Conservation (phyloP, 2,888 invertebrate genomes). For the Papilio protenor region DNA sequence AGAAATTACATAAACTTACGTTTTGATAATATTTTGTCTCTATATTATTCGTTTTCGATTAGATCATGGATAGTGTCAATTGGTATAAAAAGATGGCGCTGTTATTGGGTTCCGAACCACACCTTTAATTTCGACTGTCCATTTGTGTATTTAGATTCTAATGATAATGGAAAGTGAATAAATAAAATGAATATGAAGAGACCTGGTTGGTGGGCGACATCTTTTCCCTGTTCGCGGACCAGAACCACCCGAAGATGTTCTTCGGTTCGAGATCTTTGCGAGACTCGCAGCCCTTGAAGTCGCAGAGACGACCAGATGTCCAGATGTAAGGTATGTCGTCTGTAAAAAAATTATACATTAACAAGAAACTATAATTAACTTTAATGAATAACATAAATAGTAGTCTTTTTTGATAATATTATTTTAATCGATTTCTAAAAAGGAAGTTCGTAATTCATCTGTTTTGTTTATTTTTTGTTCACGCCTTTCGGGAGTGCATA, state of each 20-base stretch:
- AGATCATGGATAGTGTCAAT: not conserved
- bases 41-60: not conserved
- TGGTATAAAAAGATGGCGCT: not conserved
- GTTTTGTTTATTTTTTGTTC: no score
- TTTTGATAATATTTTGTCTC: not conserved
- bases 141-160: no score
- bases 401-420: no score
- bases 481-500: not conserved
- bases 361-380: no score
- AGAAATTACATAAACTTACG: not conserved
- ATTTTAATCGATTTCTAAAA: no score
- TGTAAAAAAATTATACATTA: conserved; percentile 59
- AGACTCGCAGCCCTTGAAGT: conserved; percentile 96
- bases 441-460: no score
- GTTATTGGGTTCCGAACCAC: not conserved
- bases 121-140: not conserved
- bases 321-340: conserved; percentile 96
- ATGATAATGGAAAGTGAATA: not conserved
- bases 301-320: conserved; percentile 96
- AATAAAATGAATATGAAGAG: not conserved
- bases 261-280: conserved; percentile 94
- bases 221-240: conserved; percentile 95
- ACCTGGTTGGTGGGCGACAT: conserved; percentile 91
- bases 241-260: conserved; percentile 95
- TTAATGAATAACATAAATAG: no score